phyloP scores from a whole-genome alignment of 2,888 invertebrate species.

The Erebia epiphron region DNA sequence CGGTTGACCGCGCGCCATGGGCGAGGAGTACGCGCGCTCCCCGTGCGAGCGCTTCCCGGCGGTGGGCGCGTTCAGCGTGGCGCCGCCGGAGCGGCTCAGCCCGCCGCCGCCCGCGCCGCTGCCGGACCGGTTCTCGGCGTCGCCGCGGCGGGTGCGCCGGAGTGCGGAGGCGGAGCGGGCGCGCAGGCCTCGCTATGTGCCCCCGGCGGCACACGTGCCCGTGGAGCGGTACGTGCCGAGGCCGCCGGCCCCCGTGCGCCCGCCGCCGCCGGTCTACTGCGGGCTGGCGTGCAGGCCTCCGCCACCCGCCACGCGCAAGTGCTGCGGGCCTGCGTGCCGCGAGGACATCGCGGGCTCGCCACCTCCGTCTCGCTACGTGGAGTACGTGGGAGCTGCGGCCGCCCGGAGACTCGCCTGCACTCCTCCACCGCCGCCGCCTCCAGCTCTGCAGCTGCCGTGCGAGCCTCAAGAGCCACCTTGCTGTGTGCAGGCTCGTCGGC shows the following conservation, averaged over 20 bases:
- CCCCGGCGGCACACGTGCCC: slow-evolving; percentile 87
- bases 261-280: slow-evolving; percentile 81
- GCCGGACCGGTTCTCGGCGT: slow-evolving; percentile 82
- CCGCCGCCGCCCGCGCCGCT: slow-evolving; percentile 85
- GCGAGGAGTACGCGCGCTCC: slow-evolving; percentile 80
- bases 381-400: slow-evolving; percentile 85
- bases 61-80: slow-evolving; percentile 83
- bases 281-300: slow-evolving; percentile 76
- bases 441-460: slow-evolving; percentile 74
- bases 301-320: slow-evolving; percentile 68
- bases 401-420: slow-evolving; percentile 83
- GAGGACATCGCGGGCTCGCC: slow-evolving; percentile 72
- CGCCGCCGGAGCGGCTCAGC: slow-evolving; percentile 86
- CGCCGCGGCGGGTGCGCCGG: slow-evolving; percentile 84
- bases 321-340: slow-evolving; percentile 75
- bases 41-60: slow-evolving; percentile 82
- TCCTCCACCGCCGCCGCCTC: slow-evolving; percentile 77
- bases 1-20: slow-evolving; percentile 80
- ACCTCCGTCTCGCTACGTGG: slow-evolving; percentile 81
- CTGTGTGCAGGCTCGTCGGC: slow-evolving; percentile 81
- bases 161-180: slow-evolving; percentile 87
- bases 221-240: slow-evolving; percentile 88
- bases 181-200: slow-evolving; percentile 84
- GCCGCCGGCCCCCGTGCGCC: slow-evolving; percentile 75
- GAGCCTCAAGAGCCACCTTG: slow-evolving; percentile 80